A percentile compares a stretch with the other conserved stretches of the same genome.
phyloP scores from a whole-genome alignment of 1,140 invertebrate species.

The Drosophila bocki region DNA sequence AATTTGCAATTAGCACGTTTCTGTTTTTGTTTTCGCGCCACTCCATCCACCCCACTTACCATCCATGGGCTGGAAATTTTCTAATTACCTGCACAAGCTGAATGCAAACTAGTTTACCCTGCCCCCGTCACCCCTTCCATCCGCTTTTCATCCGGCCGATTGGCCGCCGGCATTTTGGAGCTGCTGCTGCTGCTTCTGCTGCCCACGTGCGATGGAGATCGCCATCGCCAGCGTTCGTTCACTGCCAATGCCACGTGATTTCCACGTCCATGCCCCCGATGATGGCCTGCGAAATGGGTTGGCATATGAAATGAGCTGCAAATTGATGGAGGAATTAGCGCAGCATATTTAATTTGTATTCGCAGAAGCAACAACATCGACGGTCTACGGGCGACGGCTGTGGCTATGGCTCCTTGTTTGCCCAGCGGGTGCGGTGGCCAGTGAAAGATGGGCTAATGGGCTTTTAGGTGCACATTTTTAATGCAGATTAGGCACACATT shows the following conservation, averaged over 20 bases:
- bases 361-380: conserved; percentile 25
- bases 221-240: not conserved
- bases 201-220: conserved; percentile 51
- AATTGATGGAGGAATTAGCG: conserved; percentile 82
- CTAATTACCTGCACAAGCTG: conserved; percentile 73
- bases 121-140: not conserved
- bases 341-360: conserved; percentile 76
- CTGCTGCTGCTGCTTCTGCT: not conserved
- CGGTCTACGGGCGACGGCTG: not conserved
- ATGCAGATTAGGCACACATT: conserved; percentile 43
- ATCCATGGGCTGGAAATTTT: conserved; percentile 62
- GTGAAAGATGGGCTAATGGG: conserved; percentile 43
- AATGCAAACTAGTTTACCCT: conserved; percentile 71
- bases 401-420: conserved; percentile 30
- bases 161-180: conserved; percentile 53
- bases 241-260: conserved; percentile 15
- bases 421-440: conserved; percentile 24
- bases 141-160: conserved; percentile 29
- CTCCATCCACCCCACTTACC: conserved; percentile 21
- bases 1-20: conserved; percentile 85
- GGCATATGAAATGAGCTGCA: conserved; percentile 83
- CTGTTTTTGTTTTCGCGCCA: conserved; percentile 83
- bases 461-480: conserved; percentile 52
- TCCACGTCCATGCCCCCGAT: conserved; percentile 16
- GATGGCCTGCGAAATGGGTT: conserved; percentile 71